These are phyloP conservation scores for Dicranocentrus wangi DNA, from an alignment of 2,888 invertebrate species.

Conservation along the genomic window DNA sequence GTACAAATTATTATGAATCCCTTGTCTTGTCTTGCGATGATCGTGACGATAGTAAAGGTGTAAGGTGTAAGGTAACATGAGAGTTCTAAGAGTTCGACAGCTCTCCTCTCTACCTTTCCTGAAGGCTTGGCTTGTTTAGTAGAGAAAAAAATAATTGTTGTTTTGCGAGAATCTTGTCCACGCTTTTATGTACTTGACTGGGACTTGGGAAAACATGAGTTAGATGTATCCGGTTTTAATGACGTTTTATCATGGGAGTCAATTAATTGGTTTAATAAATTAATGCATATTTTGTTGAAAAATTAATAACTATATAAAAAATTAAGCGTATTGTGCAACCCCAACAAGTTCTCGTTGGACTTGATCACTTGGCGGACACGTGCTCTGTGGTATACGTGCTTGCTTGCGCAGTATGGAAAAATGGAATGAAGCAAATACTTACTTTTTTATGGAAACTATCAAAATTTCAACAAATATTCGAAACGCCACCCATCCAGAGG, in stretches of 20 bases:
- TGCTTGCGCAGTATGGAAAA: no score
- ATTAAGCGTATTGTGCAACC: no score
- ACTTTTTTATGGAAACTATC: not conserved
- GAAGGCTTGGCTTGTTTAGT: conserved; percentile 14
- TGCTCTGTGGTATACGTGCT: no score
- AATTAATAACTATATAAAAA: not conserved
- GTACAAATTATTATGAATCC: conserved; percentile 2
- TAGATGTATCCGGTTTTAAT: conserved; percentile 10
- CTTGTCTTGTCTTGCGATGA: conserved; percentile 5
- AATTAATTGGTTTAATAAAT: conserved; percentile 13
- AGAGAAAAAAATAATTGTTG: no score
- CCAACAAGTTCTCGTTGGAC: not conserved
- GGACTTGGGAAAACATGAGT: not conserved
- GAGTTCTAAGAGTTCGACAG: not conserved
- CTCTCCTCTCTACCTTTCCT: not conserved
- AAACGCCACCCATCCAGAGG: not conserved
- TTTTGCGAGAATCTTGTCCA: not conserved
- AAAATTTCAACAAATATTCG: conserved; percentile 4
- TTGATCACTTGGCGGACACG: not conserved
- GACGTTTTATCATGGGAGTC: not conserved
- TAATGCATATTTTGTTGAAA: not conserved
- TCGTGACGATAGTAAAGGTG: not conserved
- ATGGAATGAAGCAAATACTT: not conserved
- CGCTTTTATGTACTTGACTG: not conserved
- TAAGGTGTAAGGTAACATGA: not conserved